Percentiles rank a stretch among this genome's conserved stretches.
phyloP scores from a whole-genome alignment of 2,888 invertebrate genomes.

The Leucozona laternaria region DNA sequence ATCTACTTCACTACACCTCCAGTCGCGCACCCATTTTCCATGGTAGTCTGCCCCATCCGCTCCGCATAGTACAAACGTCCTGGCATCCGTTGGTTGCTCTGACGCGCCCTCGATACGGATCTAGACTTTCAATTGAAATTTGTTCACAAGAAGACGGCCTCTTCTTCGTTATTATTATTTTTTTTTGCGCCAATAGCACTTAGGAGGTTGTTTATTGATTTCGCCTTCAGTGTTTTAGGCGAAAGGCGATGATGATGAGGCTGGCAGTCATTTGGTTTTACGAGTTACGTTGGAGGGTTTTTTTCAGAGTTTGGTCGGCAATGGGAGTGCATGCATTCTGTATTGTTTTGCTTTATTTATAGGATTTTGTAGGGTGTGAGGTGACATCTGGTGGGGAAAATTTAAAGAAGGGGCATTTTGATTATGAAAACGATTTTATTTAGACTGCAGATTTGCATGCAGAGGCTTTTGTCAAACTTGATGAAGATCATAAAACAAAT shows the following conservation, averaged over 20 bases:
- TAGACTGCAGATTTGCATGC: background rate
- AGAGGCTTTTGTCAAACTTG: background rate
- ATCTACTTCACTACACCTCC: background rate
- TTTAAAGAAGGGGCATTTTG: background rate
- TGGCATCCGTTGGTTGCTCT: slow-evolving; percentile 37
- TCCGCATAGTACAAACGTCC: background rate
- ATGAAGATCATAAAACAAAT: background rate
- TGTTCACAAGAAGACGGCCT: slow-evolving; percentile 54
- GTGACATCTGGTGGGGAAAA: background rate
- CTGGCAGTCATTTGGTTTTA: slow-evolving; percentile 14
- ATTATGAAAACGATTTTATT: background rate
- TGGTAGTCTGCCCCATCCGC: slow-evolving; percentile 22
- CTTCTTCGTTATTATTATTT: slow-evolving; percentile 1
- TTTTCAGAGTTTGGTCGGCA: background rate
- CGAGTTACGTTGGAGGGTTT: background rate
- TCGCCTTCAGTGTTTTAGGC: background rate
- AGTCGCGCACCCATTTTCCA: background rate
- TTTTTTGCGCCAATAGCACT: slow-evolving; percentile 39
- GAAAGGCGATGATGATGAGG: slow-evolving; percentile 22
- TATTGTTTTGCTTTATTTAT: slow-evolving; percentile 40
- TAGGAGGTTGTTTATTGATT: slow-evolving; percentile 55
- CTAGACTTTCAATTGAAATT: slow-evolving; percentile 65
- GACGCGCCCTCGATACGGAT: slow-evolving; percentile 43
- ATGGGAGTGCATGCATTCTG: slow-evolving; percentile 30
- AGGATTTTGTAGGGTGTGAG: slow-evolving; percentile 29